Percentiles rank a stretch among this genome's conserved stretches.
These are phyloP conservation scores for Vimba vimba DNA, from an alignment of 2,113 vertebrate species.

Conservation along the genomic window DNA sequence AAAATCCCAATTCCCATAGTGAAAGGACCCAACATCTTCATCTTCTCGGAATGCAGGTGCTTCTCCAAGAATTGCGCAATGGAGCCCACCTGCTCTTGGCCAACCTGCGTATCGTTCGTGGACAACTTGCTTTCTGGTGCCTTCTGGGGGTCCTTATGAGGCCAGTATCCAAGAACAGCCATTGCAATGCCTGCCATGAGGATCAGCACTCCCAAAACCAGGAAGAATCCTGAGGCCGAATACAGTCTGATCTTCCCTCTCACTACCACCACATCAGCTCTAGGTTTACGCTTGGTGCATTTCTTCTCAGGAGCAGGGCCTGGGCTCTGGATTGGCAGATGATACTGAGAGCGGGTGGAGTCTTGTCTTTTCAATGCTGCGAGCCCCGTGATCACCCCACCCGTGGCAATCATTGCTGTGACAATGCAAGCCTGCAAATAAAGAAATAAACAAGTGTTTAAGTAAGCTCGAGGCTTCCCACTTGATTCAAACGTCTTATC, in stretches of 20 bases:
- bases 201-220: slow-evolving; percentile 89
- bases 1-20: slow-evolving; percentile 99
- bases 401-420: slow-evolving; percentile 91
- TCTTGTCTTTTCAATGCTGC: slow-evolving; percentile 97
- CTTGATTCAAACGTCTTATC: not conserved
- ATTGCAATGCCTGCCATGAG: slow-evolving; percentile 90
- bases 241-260: slow-evolving; percentile 93
- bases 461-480: not conserved
- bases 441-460: slow-evolving; percentile 38
- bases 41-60: slow-evolving; percentile 92
- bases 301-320: slow-evolving; percentile 76
- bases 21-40: slow-evolving; percentile 99
- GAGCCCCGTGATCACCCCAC: slow-evolving; percentile 95
- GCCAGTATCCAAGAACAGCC: slow-evolving; percentile 98
- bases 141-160: slow-evolving; percentile 79
- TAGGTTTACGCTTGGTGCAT: slow-evolving; percentile 81
- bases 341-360: slow-evolving; percentile 91
- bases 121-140: slow-evolving; percentile 63
- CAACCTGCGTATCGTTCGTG: slow-evolving; percentile 72
- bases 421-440: slow-evolving; percentile 52
- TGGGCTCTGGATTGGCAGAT: slow-evolving; percentile 70
- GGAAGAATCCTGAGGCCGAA: slow-evolving; percentile 94
- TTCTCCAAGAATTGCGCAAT: slow-evolving; percentile 89
- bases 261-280: slow-evolving; percentile 91
- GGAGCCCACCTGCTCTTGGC: slow-evolving; percentile 71